A percentile compares a stretch with the other conserved stretches of the same genome.
Evolutionary conservation across 2,888 invertebrate species (phyloP).

Genomic region (Philereme transversata): DNA sequence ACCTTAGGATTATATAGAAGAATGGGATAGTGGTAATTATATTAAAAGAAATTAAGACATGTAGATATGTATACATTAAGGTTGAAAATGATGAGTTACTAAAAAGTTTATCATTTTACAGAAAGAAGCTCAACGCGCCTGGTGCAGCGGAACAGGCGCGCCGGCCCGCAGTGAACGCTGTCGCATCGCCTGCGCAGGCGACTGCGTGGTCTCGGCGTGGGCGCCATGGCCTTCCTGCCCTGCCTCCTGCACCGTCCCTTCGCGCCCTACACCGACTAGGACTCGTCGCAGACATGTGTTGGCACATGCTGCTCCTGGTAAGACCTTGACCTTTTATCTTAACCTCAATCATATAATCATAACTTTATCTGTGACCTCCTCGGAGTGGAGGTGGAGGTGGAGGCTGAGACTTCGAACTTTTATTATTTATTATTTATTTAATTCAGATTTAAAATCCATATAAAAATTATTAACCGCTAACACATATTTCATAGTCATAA

Average conservation of each 20-base stretch:
- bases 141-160: slow-evolving; percentile 76
- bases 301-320: slow-evolving; percentile 70
- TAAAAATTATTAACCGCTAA: too few species aligned
- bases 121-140: slow-evolving; percentile 80
- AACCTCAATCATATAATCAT: too few species aligned
- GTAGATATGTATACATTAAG: too few species aligned
- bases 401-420: too few species aligned
- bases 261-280: slow-evolving; percentile 58
- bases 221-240: slow-evolving; percentile 82
- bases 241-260: slow-evolving; percentile 64
- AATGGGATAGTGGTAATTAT: too few species aligned
- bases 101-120: slow-evolving; percentile 36
- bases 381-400: too few species aligned
- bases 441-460: too few species aligned
- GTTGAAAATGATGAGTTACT: background rate
- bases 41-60: too few species aligned
- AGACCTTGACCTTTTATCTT: slow-evolving; percentile 28
- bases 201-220: slow-evolving; percentile 88
- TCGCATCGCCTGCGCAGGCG: slow-evolving; percentile 86
- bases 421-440: too few species aligned
- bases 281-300: slow-evolving; percentile 63
- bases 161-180: slow-evolving; percentile 83
- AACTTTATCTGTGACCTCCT: too few species aligned
- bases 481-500: too few species aligned
- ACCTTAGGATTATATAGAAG: too few species aligned